Evolutionary conservation across 2,797 vertebrate species (phyloP).

Genomic region (Selene dorsalis): DNA sequence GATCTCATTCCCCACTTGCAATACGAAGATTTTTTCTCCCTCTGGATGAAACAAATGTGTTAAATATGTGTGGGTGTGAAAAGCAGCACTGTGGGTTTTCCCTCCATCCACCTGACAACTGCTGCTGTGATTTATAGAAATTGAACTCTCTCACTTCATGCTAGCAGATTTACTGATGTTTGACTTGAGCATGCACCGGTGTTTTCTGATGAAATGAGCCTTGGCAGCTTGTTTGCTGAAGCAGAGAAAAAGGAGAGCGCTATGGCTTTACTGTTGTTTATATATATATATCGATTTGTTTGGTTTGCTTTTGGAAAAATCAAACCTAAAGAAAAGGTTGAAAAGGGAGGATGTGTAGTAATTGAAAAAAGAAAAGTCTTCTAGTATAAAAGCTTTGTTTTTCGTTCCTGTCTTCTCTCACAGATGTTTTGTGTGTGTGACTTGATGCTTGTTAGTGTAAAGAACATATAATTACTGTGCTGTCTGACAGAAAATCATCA

Average conservation of each 20-base stretch:
- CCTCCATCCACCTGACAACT: background rate
- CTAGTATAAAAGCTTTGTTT: no score
- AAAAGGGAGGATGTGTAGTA: background rate
- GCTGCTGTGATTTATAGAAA: background rate
- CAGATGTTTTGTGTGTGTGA: constrained; percentile 30
- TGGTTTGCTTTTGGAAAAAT: constrained; percentile 8
- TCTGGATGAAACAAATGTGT: constrained; percentile 6
- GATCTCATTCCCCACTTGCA: background rate
- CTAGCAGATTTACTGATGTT: constrained; percentile 2
- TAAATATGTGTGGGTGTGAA: background rate
- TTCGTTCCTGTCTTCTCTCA: background rate
- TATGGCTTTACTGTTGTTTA: constrained; percentile 13
- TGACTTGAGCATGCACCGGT: background rate
- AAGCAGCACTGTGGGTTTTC: constrained; percentile 5
- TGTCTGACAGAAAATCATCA: constrained; percentile 20
- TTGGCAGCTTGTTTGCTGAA: background rate
- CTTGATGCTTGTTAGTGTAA: constrained; percentile 18
- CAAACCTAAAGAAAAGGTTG: background rate
- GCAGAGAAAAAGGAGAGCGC: constrained; percentile 1
- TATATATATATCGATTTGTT: constrained; percentile 4
- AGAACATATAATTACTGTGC: constrained; percentile 36
- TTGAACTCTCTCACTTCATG: background rate
- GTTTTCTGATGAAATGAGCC: constrained; percentile 3
- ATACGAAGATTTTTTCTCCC: background rate
- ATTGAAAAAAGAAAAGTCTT: background rate